These are phyloP conservation scores for Neodiprion lecontei DNA, from an alignment of 1,140 invertebrate species.

Conservation along the genomic window DNA sequence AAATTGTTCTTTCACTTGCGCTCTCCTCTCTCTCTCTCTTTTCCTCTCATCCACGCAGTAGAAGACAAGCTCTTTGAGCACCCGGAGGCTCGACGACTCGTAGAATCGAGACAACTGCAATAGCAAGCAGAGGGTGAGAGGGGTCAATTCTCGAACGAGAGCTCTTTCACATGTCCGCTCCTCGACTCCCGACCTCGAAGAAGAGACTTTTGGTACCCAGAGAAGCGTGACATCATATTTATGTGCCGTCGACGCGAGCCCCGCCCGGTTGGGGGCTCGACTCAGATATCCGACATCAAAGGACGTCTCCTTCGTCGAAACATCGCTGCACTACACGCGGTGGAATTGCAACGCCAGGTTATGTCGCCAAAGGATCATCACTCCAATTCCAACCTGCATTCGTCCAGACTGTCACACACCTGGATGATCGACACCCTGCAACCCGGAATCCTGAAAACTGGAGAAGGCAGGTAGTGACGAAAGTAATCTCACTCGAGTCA, in stretches of 20 bases:
- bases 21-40: slow-evolving; percentile 22
- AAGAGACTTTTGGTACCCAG: slow-evolving; percentile 48
- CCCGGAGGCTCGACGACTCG: slow-evolving; percentile 14
- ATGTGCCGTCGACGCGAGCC: slow-evolving; percentile 39
- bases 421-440: too few species aligned
- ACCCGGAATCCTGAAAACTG: too few species aligned
- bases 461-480: too few species aligned
- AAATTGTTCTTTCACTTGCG: slow-evolving; percentile 27
- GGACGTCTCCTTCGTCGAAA: too few species aligned
- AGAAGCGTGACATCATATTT: slow-evolving; percentile 62
- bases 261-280: not conserved
- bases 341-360: too few species aligned
- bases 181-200: not conserved
- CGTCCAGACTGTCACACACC: too few species aligned
- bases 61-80: slow-evolving; percentile 16
- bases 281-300: not conserved
- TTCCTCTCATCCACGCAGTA: not conserved
- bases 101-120: slow-evolving; percentile 3
- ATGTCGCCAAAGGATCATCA: too few species aligned
- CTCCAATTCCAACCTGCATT: too few species aligned
- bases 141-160: not conserved
- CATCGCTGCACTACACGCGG: too few species aligned
- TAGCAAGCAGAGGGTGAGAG: slow-evolving; percentile 2
- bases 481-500: too few species aligned
- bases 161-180: not conserved